phyloP scores from a whole-genome alignment of 2,113 vertebrate genomes.

The Notarius lentiginosus region DNA sequence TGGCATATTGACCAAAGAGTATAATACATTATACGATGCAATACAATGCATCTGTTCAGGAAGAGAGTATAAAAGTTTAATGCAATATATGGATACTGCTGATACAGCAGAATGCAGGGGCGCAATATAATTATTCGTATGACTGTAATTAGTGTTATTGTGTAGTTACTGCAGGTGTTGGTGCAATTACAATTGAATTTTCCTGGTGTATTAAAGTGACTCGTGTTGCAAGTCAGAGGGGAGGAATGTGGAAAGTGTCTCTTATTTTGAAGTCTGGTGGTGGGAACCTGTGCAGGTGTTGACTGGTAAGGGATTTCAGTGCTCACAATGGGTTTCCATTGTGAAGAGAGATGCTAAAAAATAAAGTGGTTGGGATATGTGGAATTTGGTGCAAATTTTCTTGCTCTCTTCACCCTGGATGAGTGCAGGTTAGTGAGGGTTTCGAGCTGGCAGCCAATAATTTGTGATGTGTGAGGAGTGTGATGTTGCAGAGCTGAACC shows the following conservation, averaged over 20 bases:
- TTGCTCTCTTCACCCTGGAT: background rate
- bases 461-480: background rate
- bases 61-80: background rate
- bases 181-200: background rate
- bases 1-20: background rate
- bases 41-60: background rate
- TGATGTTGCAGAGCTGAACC: background rate
- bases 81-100: background rate
- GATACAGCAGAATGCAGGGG: background rate
- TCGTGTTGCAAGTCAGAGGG: background rate
- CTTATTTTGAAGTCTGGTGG: too few species aligned
- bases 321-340: background rate
- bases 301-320: background rate
- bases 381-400: background rate
- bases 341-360: background rate
- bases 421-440: background rate
- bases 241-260: background rate
- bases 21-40: background rate
- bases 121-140: background rate
- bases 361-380: background rate
- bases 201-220: background rate
- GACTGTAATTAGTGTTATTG: background rate
- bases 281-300: background rate
- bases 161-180: background rate
- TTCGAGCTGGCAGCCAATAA: background rate